These are phyloP conservation scores for Channa maculata DNA, from an alignment of 2,113 vertebrate species.

Conservation along the genomic window DNA sequence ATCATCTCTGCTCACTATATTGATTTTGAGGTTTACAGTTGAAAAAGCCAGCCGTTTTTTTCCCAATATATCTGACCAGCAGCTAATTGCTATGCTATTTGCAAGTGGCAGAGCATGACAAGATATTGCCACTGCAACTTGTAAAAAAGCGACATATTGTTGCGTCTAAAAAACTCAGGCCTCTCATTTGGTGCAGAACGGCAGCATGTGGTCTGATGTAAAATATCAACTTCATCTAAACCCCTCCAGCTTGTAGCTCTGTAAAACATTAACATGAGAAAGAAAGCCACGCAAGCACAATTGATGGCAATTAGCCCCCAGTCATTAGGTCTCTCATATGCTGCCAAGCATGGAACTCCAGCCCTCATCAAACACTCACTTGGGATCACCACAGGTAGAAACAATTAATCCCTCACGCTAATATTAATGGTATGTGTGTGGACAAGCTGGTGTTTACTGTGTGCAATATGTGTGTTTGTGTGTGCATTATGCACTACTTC, in stretches of 20 bases:
- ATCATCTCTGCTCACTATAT: background rate
- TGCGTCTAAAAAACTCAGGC: background rate
- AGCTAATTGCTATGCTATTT: background rate
- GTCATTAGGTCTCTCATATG: conserved; percentile 72
- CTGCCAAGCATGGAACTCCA: conserved; percentile 73
- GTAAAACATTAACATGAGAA: conserved; percentile 62
- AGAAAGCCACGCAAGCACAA: conserved; percentile 69
- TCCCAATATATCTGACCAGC: background rate
- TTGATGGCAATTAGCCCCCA: conserved; percentile 68
- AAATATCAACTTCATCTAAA: conserved; percentile 67
- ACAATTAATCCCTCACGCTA: conserved; percentile 71
- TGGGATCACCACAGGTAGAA: conserved; percentile 75
- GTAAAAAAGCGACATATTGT: too few species aligned
- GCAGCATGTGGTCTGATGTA: conserved; percentile 38
- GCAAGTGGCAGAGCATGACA: background rate
- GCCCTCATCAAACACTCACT: conserved; percentile 67
- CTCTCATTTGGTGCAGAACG: conserved; percentile 15
- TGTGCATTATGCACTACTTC: background rate
- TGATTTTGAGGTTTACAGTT: background rate
- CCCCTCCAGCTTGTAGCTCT: conserved; percentile 51
- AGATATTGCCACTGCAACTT: conserved; percentile 1
- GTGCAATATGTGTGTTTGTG: conserved; percentile 1
- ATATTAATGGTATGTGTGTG: conserved; percentile 29
- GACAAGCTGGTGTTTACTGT: conserved; percentile 34
- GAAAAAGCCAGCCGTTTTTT: conserved; percentile 1